Conservation (phyloP, 2,888 invertebrate genomes). For the Margaritifera margaritifera region DNA sequence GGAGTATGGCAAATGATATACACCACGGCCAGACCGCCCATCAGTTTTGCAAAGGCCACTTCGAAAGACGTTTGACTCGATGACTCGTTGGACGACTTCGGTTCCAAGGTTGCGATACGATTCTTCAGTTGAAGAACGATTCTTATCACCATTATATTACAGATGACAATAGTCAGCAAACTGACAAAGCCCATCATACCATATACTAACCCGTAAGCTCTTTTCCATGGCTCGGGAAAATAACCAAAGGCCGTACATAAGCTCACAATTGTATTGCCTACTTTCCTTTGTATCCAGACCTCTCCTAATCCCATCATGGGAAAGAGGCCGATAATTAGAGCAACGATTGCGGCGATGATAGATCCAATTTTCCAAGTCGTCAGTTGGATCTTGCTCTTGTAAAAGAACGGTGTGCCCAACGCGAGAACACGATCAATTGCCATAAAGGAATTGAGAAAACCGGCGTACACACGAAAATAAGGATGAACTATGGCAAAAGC, state of each 20-base stretch:
- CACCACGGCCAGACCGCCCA: slow-evolving; percentile 28
- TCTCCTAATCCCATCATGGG: slow-evolving; percentile 30
- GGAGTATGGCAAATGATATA: slow-evolving; percentile 26
- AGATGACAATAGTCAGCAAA: slow-evolving; percentile 13
- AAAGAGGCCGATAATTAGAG: slow-evolving; percentile 16
- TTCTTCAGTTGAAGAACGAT: slow-evolving; percentile 22
- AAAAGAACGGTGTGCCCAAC: slow-evolving; percentile 27
- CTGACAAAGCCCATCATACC: slow-evolving; percentile 17
- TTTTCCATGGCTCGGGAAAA: slow-evolving; percentile 3
- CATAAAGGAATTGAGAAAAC: slow-evolving; percentile 30
- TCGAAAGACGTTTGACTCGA: slow-evolving; percentile 26
- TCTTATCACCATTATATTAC: slow-evolving; percentile 20
- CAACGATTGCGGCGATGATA: slow-evolving; percentile 13
- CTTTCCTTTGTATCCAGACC: slow-evolving; percentile 4
- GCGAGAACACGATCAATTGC: slow-evolving; percentile 28
- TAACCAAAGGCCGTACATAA: slow-evolving; percentile 21
- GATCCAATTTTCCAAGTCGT: slow-evolving; percentile 23
- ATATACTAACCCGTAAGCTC: slow-evolving; percentile 20
- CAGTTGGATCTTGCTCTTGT: slow-evolving; percentile 21
- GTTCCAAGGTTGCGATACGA: slow-evolving; percentile 9
- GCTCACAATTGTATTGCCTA: not conserved
- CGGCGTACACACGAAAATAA: slow-evolving; percentile 21
- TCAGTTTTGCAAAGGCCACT: slow-evolving; percentile 35
- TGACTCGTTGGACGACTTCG: not conserved
- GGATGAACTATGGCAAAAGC: slow-evolving; percentile 18